Conservation (phyloP, 2,797 vertebrate species). For the Pristis pectinata region DNA sequence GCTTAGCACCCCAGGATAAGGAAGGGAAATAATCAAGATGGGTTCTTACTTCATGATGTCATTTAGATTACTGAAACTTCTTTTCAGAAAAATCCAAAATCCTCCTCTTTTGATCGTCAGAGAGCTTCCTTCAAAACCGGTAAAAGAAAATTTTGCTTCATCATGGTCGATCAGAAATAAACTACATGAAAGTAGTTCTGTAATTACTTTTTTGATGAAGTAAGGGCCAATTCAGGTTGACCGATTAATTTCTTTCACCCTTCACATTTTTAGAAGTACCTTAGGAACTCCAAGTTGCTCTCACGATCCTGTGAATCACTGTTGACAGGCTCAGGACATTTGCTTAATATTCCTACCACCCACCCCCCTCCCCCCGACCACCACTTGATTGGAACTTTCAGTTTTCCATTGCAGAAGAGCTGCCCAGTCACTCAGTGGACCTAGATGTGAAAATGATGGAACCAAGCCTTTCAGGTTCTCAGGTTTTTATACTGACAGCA, state of each 20-base stretch:
- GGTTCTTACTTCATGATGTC: background rate
- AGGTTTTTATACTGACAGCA: background rate
- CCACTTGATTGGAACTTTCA: background rate
- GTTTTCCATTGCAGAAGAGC: background rate
- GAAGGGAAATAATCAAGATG: background rate
- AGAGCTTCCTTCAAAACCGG: background rate
- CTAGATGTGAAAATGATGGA: background rate
- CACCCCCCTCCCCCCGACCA: too few species aligned
- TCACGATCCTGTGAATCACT: background rate
- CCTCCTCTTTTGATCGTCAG: background rate
- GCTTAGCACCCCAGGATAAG: background rate
- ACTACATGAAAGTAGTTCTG: background rate
- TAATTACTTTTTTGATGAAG: background rate
- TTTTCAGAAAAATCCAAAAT: background rate
- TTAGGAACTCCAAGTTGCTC: background rate
- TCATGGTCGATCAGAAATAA: background rate
- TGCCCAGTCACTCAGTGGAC: background rate
- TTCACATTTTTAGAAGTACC: background rate
- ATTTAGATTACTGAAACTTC: background rate
- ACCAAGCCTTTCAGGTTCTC: background rate
- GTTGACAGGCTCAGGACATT: background rate
- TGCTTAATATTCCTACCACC: background rate
- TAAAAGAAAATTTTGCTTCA: background rate
- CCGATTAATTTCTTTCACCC: background rate
- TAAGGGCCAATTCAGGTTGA: background rate